These are phyloP conservation scores for Actinia equina DNA, from an alignment of 64 coral and sea anemone species.

Conservation along the genomic window DNA sequence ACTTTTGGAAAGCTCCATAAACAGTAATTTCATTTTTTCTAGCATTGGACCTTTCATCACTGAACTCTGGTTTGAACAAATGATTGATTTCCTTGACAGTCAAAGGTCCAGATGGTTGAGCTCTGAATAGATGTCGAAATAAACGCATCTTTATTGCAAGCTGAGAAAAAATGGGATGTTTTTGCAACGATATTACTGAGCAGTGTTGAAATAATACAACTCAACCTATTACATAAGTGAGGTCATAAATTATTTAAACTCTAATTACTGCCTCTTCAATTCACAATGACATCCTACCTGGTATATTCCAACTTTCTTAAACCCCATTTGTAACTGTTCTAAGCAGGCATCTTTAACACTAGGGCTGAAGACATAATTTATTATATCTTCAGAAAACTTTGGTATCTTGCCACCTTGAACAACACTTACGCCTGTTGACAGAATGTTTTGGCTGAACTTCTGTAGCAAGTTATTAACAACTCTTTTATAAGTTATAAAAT, in stretches of 20 bases:
- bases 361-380: not conserved
- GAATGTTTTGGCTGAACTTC: not conserved
- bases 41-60: constrained; percentile 36
- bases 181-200: not conserved
- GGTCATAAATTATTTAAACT: constrained; percentile 10
- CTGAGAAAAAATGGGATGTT: not conserved
- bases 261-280: not conserved
- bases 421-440: not conserved
- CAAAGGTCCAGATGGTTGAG: not conserved
- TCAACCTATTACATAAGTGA: constrained; percentile 2
- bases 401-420: constrained; percentile 9
- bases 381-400: not conserved
- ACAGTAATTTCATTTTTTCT: constrained; percentile 31
- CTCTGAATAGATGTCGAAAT: constrained; percentile 27
- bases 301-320: constrained; percentile 7
- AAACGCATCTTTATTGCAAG: not conserved
- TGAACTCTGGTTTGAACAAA: constrained; percentile 29
- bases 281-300: not conserved
- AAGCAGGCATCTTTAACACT: not conserved
- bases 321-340: not conserved
- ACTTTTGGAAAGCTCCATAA: constrained; percentile 41
- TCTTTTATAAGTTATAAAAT: not conserved
- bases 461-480: not conserved
- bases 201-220: constrained; percentile 1
- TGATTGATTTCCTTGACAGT: constrained; percentile 2